Percentiles rank a stretch among this genome's conserved stretches.
Evolutionary conservation across 1,140 invertebrate species (phyloP).

Genomic region (Drosophila kikkawai): DNA sequence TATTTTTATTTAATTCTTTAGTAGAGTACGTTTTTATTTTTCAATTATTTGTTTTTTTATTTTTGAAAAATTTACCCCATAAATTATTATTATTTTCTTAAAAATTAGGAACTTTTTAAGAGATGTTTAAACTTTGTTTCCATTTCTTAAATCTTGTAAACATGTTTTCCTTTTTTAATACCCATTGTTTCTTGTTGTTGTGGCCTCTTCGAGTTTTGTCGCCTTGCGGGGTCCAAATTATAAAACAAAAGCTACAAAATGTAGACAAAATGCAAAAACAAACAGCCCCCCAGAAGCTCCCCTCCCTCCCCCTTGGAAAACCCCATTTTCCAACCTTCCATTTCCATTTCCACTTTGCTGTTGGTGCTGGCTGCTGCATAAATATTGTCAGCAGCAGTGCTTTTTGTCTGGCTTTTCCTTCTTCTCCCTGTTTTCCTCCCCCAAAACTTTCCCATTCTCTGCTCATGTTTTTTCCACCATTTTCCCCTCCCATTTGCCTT

Average conservation of each 20-base stretch:
- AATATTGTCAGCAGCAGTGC: constrained; percentile 64
- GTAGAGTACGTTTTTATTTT: too few species aligned
- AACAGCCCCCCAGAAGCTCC: constrained; percentile 47
- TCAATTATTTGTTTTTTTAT: too few species aligned
- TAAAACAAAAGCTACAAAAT: constrained; percentile 78
- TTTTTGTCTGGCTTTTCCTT: constrained; percentile 28
- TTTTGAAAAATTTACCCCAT: too few species aligned
- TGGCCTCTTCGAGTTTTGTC: constrained; percentile 44
- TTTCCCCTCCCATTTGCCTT: background rate
- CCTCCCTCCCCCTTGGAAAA: background rate
- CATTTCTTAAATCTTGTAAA: background rate
- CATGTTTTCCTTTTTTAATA: constrained; percentile 23
- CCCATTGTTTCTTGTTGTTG: constrained; percentile 32
- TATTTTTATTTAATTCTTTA: too few species aligned
- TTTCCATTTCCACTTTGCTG: constrained; percentile 31
- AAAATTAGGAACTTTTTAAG: too few species aligned
- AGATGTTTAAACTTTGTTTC: background rate
- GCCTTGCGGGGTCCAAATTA: constrained; percentile 67
- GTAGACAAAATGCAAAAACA: constrained; percentile 71
- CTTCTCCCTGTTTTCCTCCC: background rate
- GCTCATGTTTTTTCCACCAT: constrained; percentile 53
- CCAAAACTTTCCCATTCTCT: constrained; percentile 48
- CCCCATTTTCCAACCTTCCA: background rate
- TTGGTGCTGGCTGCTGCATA: constrained; percentile 81
- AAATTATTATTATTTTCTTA: too few species aligned